phyloP scores from a whole-genome alignment of 2,888 invertebrate genomes.

The Acleris sparsana region DNA sequence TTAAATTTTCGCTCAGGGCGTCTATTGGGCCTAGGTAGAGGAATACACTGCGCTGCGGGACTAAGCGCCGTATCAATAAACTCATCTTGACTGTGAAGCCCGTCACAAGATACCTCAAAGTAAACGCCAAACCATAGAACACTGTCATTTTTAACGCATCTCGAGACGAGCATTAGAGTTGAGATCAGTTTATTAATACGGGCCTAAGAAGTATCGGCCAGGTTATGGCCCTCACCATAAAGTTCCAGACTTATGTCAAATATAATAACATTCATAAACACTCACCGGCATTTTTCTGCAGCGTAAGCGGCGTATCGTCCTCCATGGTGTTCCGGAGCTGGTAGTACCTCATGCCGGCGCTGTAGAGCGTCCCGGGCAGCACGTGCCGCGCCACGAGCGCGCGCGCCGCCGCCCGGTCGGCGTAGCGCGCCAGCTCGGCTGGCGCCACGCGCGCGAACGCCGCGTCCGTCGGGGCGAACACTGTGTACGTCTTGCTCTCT shows the following conservation, averaged over 20 bases:
- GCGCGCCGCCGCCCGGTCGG: conserved; percentile 86
- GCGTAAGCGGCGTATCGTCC: conserved; percentile 88
- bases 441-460: conserved; percentile 88
- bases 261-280: conserved; percentile 66
- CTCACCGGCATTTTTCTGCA: conserved; percentile 91
- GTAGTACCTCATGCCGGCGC: conserved; percentile 94
- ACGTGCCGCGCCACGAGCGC: conserved; percentile 90
- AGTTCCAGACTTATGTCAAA: not conserved
- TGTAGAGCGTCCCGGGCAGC: conserved; percentile 90
- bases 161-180: too few species aligned
- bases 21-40: too few species aligned
- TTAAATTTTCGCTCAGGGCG: too few species aligned
- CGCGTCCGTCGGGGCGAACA: conserved; percentile 93
- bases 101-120: too few species aligned
- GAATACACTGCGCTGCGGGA: too few species aligned
- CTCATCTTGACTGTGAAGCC: too few species aligned
- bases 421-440: conserved; percentile 83
- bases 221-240: too few species aligned
- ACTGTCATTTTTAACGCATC: too few species aligned
- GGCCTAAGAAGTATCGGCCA: too few species aligned
- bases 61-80: too few species aligned
- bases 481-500: conserved; percentile 92
- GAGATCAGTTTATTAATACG: too few species aligned
- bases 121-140: too few species aligned
- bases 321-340: conserved; percentile 91